A percentile compares a stretch with the other conserved stretches of the same genome.
phyloP scores from a whole-genome alignment of 2,113 vertebrate species.

The Rostratula benghalensis region DNA sequence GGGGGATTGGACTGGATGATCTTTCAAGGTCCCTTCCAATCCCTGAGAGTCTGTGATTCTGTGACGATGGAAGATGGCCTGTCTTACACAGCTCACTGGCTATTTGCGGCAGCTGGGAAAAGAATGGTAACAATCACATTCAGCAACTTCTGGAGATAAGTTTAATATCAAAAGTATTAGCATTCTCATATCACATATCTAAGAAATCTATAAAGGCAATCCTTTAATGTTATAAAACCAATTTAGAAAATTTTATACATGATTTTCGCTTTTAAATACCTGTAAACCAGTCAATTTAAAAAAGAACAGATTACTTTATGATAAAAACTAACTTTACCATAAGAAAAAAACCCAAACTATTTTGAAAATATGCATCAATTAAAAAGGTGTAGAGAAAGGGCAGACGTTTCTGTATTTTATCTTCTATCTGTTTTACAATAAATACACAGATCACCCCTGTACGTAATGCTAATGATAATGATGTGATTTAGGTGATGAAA shows the following conservation, averaged over 20 bases:
- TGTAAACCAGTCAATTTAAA: conserved; percentile 48
- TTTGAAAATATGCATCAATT: background rate
- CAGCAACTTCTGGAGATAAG: conserved; percentile 39
- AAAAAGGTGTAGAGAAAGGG: background rate
- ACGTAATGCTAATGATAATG: background rate
- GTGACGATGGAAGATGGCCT: background rate
- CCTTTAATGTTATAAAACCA: conserved; percentile 45
- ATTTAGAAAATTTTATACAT: conserved; percentile 23
- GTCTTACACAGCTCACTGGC: background rate
- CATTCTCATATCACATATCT: conserved; percentile 44
- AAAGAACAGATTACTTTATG: background rate
- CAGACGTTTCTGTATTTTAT: background rate
- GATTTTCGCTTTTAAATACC: conserved; percentile 28
- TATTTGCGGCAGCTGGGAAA: background rate
- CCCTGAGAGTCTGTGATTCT: too few species aligned
- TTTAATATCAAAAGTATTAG: conserved; percentile 74
- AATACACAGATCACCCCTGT: background rate
- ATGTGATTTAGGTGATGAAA: background rate
- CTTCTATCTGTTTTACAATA: background rate
- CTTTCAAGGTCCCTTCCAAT: too few species aligned
- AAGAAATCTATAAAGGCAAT: conserved; percentile 57
- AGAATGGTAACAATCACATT: background rate
- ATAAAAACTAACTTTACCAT: background rate
- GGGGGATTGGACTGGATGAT: too few species aligned
- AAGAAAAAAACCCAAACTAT: background rate